Evolutionary conservation across 2,888 invertebrate species (phyloP).

Genomic region (Spilosoma lubricipeda): DNA sequence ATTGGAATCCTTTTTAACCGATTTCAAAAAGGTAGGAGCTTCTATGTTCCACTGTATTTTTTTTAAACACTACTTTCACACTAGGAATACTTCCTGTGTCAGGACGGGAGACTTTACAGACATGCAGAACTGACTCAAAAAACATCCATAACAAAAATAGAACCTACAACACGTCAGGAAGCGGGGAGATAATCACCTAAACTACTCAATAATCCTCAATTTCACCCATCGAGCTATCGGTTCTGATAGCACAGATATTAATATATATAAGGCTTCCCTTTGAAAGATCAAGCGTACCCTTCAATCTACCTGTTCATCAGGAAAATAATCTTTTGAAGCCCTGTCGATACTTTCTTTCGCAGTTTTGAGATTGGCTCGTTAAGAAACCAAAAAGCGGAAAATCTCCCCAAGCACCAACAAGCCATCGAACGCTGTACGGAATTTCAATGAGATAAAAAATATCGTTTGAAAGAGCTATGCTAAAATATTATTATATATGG

Average conservation of each 20-base stretch:
- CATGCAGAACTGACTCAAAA: too few species aligned
- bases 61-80: too few species aligned
- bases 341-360: conserved; percentile 38
- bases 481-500: background rate
- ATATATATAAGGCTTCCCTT: conserved; percentile 19
- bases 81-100: too few species aligned
- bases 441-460: conserved; percentile 56
- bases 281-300: conserved; percentile 3
- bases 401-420: conserved; percentile 49
- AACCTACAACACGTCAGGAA: background rate
- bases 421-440: conserved; percentile 44
- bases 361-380: conserved; percentile 40
- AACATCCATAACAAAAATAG: too few species aligned
- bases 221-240: background rate
- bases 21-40: too few species aligned
- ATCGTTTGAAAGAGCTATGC: conserved; percentile 3
- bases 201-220: background rate
- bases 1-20: too few species aligned
- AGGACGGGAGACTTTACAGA: too few species aligned
- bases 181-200: too few species aligned
- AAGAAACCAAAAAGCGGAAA: conserved; percentile 57
- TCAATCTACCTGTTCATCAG: conserved; percentile 29
- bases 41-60: too few species aligned
- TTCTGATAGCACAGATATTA: conserved; percentile 3
- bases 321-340: conserved; percentile 61